Evolutionary conservation across 2,888 invertebrate genomes (phyloP).

Genomic region (Rhimphoctona megacephalus): DNA sequence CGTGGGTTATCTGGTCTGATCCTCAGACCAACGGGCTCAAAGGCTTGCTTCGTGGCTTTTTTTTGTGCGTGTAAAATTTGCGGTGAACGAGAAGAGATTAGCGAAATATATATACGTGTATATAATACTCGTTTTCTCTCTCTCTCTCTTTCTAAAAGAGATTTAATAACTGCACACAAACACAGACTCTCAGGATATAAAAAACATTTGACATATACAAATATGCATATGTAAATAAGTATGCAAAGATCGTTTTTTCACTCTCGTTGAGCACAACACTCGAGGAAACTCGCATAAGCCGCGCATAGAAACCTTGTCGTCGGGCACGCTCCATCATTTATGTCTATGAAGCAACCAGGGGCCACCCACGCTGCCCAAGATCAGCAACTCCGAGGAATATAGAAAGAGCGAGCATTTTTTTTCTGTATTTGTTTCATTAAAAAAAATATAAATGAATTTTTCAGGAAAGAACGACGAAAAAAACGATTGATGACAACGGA

Average conservation of each 20-base stretch:
- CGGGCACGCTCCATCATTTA: constrained; percentile 42
- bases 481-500: background rate
- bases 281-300: background rate
- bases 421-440: background rate
- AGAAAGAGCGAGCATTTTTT: background rate
- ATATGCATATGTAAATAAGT: background rate
- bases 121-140: background rate
- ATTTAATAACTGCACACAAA: background rate
- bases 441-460: background rate
- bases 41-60: constrained; percentile 1
- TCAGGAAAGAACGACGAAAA: background rate
- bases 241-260: constrained; percentile 15
- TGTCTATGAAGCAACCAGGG: constrained; percentile 45
- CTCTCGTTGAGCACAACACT: background rate
- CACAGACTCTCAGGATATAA: background rate
- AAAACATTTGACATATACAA: background rate
- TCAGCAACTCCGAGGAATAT: constrained; percentile 3
- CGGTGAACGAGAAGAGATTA: background rate
- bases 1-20: constrained; percentile 43
- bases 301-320: constrained; percentile 23
- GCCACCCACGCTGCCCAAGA: constrained; percentile 48
- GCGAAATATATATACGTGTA: background rate
- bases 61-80: background rate
- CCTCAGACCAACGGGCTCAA: background rate
- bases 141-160: background rate